Percentiles rank a stretch among this genome's conserved stretches.
Evolutionary conservation across 92 coral and sea anemone genomes (phyloP).

Genomic region (Muricea muricata): DNA sequence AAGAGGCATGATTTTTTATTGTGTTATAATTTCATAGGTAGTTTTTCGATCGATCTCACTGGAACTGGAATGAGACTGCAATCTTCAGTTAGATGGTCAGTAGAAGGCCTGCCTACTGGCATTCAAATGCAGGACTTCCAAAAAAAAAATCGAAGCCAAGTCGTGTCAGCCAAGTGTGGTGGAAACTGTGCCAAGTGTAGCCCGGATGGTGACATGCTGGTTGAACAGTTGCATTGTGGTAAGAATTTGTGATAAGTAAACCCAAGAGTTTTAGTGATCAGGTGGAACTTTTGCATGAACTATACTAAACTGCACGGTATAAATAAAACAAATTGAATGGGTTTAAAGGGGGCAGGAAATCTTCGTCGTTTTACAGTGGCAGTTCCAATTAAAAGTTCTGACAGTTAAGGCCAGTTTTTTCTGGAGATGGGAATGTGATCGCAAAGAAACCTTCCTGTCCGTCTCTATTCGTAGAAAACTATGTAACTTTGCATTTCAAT

Average conservation of each 20-base stretch:
- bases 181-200: slow-evolving; percentile 32
- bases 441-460: too few relatives aligned
- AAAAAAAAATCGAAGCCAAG: slow-evolving; percentile 1
- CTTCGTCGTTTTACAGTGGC: too few relatives aligned
- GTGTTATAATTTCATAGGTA: neutral
- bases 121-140: slow-evolving; percentile 32
- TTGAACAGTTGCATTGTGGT: slow-evolving; percentile 25
- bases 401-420: too few relatives aligned
- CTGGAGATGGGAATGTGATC: too few relatives aligned
- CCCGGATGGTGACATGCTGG: neutral
- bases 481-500: too few relatives aligned
- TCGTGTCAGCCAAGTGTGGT: slow-evolving; percentile 39
- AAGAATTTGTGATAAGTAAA: neutral
- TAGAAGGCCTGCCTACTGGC: neutral
- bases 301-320: too few relatives aligned
- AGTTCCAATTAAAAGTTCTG: too few relatives aligned
- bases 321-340: too few relatives aligned
- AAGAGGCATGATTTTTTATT: slow-evolving; percentile 4
- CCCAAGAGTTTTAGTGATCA: too few relatives aligned
- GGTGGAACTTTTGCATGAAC: too few relatives aligned
- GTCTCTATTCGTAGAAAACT: too few relatives aligned
- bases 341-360: too few relatives aligned
- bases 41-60: slow-evolving; percentile 29
- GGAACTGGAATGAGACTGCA: slow-evolving; percentile 36
- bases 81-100: slow-evolving; percentile 26